A percentile compares a stretch with the other conserved stretches of the same genome.
phyloP scores from a whole-genome alignment of 1,140 invertebrate genomes.

The Diprion similis region DNA sequence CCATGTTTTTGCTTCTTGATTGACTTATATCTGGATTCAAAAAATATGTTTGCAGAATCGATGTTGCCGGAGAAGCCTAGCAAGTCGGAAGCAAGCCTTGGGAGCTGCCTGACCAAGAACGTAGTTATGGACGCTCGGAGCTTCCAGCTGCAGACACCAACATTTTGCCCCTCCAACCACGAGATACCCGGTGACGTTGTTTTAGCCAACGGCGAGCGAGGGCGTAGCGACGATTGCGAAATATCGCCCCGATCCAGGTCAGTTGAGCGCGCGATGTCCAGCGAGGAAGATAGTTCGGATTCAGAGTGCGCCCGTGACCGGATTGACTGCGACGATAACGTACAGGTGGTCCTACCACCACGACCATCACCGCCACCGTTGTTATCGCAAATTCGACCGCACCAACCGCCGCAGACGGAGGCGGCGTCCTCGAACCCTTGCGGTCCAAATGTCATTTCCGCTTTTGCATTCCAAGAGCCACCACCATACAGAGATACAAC shows the following conservation, averaged over 20 bases:
- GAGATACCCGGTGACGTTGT: slow-evolving; percentile 16
- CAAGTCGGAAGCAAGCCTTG: not conserved
- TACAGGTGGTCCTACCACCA: not conserved
- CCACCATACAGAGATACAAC: not conserved
- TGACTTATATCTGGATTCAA: too few relatives aligned
- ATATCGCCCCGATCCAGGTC: slow-evolving; percentile 33
- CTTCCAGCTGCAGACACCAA: not conserved
- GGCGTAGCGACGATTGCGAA: slow-evolving; percentile 26
- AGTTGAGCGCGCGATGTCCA: slow-evolving; percentile 55
- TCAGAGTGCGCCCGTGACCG: not conserved
- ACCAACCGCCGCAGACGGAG: not conserved
- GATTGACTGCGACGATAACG: not conserved
- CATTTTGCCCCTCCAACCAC: slow-evolving; percentile 12
- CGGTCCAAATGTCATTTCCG: not conserved
- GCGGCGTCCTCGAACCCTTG: too few relatives aligned
- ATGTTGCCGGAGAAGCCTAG: not conserved
- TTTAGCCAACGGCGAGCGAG: slow-evolving; percentile 26
- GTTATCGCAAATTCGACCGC: not conserved
- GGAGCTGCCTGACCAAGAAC: not conserved
- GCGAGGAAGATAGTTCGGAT: slow-evolving; percentile 47
- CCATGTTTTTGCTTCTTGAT: too few relatives aligned
- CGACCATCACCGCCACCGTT: not conserved
- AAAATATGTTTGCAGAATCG: not conserved
- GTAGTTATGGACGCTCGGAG: not conserved
- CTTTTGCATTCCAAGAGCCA: not conserved